phyloP scores from a whole-genome alignment of 2,797 vertebrate genomes.

The Gouania willdenowi region DNA sequence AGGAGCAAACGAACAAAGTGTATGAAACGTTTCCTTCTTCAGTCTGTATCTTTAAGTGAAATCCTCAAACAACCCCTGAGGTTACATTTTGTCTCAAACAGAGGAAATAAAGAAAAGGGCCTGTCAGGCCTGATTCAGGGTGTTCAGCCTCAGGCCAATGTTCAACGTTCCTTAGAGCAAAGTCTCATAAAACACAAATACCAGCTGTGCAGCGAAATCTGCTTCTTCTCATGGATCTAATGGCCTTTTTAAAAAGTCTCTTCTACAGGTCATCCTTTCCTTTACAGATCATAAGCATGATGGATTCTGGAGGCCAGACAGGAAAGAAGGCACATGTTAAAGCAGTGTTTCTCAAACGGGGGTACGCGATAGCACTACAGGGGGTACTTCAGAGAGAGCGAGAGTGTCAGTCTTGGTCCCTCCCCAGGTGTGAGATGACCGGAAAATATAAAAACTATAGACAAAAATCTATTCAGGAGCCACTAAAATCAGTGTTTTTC shows the following conservation, averaged over 20 bases:
- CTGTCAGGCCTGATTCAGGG: conserved; percentile 11
- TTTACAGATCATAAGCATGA: too few species aligned
- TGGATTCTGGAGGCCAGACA: too few species aligned
- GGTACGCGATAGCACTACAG: too few species aligned
- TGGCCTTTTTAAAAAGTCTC: conserved; percentile 4
- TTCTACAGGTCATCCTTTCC: background rate
- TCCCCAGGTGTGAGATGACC: too few species aligned
- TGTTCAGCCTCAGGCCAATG: conserved; percentile 10
- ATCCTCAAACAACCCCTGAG: conserved; percentile 29
- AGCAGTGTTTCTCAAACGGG: too few species aligned
- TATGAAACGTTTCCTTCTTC: background rate
- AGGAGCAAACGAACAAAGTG: too few species aligned
- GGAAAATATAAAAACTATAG: too few species aligned
- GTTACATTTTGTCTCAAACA: conserved; percentile 9
- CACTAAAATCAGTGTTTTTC: too few species aligned
- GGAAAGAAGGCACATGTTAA: too few species aligned
- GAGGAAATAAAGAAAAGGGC: conserved; percentile 7
- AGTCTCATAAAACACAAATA: conserved; percentile 12
- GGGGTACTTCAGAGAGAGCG: too few species aligned
- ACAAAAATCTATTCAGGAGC: too few species aligned
- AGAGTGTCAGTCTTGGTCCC: too few species aligned
- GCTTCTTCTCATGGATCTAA: background rate
- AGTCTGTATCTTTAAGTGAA: conserved; percentile 24
- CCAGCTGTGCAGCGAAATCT: background rate
- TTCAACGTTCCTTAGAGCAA: conserved; percentile 22